Base-by-base conservation (phyloP, 30 jellyfish, hydroid and myxozoan genomes). In the Chrysaora quinquecirrha region DNA sequence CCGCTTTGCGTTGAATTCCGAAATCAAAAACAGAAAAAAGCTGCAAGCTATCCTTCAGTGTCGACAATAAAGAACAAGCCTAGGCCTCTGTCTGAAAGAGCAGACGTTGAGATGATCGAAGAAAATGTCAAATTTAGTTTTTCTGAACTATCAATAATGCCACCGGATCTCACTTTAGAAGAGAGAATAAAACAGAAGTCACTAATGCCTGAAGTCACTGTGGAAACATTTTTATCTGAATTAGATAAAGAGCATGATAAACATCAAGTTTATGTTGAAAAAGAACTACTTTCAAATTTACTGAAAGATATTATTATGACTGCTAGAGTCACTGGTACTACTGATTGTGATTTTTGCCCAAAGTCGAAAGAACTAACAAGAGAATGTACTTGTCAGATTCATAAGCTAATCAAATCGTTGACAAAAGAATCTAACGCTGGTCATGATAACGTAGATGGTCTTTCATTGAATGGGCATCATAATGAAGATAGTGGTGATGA, bases 401-500 rank as follows among this genome's bases (percentile, higher is more conserved):
- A 82, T 61, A 20, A 22, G 50, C 71, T 82, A 32, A 82, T 82
- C 2, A 69, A 70, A 18, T 43, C 66, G 48, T 46, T 48, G 14
- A 32, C 92, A 10, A 71, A 56, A 34, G 75, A 64, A 28, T 74
- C 48, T 1, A 64, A 48, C 24, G 54, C 25, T 32, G 25, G 58
- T 23, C 20, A 31, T 10, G 92, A 82, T 29, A 80, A 68, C n/a
- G 84, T 82, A 27, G 92, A 82, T 82, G 92, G 92, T 27, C 75
- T 54, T 23, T 48, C 25, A 43, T 50, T 70, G 80, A 82, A 70
- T 12, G 66, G 79, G 0, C 85, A 71, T 27, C 76, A 73, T 56
- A 76, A 73, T 50, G 75, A 63, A 18, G 28, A 43, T 32, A 84
- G 94, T 46, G 94, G 73, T 35, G 94, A 84, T 48, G 94, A 84